phyloP scores from a whole-genome alignment of 2,888 invertebrate species.

The Agonopterix subpropinquella region DNA sequence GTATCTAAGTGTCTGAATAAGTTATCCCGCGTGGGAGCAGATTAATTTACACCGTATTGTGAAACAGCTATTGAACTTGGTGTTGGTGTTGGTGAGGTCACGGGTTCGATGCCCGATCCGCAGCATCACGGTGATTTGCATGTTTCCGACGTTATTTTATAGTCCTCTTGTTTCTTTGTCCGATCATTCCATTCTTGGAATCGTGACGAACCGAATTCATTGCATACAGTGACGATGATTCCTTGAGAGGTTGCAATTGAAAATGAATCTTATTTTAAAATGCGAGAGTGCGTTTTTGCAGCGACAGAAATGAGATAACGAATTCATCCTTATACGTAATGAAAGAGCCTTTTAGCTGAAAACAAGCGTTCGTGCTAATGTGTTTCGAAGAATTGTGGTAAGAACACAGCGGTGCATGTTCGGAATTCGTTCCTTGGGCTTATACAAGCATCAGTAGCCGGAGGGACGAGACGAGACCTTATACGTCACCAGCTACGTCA shows the following conservation, averaged over 20 bases:
- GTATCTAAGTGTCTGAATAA: conserved; percentile 20
- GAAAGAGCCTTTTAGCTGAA: conserved; percentile 18
- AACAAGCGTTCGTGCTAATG: conserved; percentile 20
- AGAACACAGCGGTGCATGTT: conserved; percentile 16
- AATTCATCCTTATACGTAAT: conserved; percentile 7
- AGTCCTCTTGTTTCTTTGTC: conserved; percentile 42
- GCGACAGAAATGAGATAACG: conserved; percentile 8
- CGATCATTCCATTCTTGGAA: conserved; percentile 34
- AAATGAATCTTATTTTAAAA: not conserved
- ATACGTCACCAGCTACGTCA: too few species aligned
- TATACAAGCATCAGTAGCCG: too few species aligned
- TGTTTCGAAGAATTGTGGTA: conserved; percentile 19
- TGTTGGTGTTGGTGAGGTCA: conserved; percentile 25
- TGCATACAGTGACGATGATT: conserved; percentile 1
- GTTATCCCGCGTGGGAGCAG: conserved; percentile 29
- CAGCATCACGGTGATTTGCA: conserved; percentile 53
- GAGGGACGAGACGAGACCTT: too few species aligned
- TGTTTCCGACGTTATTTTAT: conserved; percentile 42
- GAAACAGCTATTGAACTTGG: conserved; percentile 16
- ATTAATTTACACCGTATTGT: conserved; percentile 25
- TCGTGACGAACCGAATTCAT: conserved; percentile 40
- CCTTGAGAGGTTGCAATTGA: not conserved
- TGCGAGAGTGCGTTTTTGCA: not conserved
- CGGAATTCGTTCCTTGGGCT: too few species aligned
- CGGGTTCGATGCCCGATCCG: conserved; percentile 42